Base-by-base conservation (phyloP, 2,797 vertebrate species). In the Cichlasoma orientale region DNA sequence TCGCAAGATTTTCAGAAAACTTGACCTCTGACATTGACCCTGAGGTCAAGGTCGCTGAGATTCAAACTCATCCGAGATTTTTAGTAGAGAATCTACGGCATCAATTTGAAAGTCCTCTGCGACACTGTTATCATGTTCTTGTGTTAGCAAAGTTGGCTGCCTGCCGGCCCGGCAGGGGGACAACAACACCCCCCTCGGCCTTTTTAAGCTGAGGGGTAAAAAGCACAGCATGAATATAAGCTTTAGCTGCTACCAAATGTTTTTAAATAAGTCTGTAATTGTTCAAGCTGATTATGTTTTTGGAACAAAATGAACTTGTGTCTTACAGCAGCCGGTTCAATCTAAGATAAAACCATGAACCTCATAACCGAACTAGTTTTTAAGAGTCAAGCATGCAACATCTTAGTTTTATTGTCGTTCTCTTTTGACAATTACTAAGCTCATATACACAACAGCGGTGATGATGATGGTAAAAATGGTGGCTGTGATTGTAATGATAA, bases 401-500 rank as follows among this genome's bases (percentile, higher is more conserved):
- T 59, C 33, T 66, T 11, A 18, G 13, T 41, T 10, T 41, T 5
- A 41, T 23, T 36, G 14, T 61, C n/a, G 9, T 61, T 2, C 58
- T 63, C 58, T 77, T 13, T 76, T 72, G 54, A 77, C 75, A 83
- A 75, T 76, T 41, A 71, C 70, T 27, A 1, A 36, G 55, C 77
- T 83, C 57, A 16, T 55, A 56, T 38, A 41, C 25, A 33, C 33
- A 78, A 82, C 59, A 38, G 72, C 33, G 29, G 74, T 14, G 78
- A 68, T 56, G 81, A 73, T 79, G 82, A 57, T 3, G 27, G 36
- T 77, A 56, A 82, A 75, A 78, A 83, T 58, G 78, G 82, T 57
- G 61, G 74, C 78, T 81, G 69, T 78, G 86, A 84, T 87, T 77
- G 74, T 12, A 1, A 50, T 23, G 85, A 82, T 85, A 74, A 86